Conservation (phyloP, 1,140 invertebrate genomes). For the Harpegnathos saltator region DNA sequence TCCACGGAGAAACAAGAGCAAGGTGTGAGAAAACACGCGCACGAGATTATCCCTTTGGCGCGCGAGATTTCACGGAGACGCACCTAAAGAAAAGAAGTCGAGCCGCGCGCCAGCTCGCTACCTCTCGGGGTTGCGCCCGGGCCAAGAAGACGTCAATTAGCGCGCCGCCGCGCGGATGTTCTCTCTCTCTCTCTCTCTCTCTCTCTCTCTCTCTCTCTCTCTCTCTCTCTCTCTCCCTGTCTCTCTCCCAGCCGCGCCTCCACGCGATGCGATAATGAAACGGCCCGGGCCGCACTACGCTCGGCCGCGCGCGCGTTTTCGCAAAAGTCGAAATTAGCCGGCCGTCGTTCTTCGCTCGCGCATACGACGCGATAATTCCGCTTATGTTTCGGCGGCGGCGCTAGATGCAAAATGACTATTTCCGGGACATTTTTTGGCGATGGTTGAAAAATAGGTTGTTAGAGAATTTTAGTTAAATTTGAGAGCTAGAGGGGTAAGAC, state of each 20-base stretch:
- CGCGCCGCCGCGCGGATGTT: conserved; percentile 56
- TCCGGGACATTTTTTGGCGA: too few species aligned
- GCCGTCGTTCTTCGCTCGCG: conserved; percentile 6
- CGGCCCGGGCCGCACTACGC: not conserved
- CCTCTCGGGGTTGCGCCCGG: conserved; percentile 13
- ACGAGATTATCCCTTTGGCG: conserved; percentile 14
- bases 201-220: not conserved
- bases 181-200: conserved; percentile 3
- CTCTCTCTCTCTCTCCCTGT: too few species aligned
- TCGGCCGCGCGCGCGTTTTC: conserved; percentile 35
- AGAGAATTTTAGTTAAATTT: too few species aligned
- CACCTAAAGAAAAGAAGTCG: conserved; percentile 36
- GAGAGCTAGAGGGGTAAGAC: too few species aligned
- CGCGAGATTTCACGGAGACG: conserved; percentile 26
- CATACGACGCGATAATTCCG: conserved; percentile 28
- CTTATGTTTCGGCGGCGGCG: conserved; percentile 12
- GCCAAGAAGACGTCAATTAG: conserved; percentile 67
- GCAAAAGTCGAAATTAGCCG: conserved; percentile 65
- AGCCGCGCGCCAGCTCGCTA: not conserved
- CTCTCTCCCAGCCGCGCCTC: too few species aligned
- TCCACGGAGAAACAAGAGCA: not conserved
- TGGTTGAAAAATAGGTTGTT: too few species aligned
- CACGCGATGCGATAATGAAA: conserved; percentile 63
- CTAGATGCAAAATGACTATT: too few species aligned
- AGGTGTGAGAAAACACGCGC: not conserved